Conservation (phyloP, 2,113 vertebrate genomes). For the Aptenodytes forsteri region DNA sequence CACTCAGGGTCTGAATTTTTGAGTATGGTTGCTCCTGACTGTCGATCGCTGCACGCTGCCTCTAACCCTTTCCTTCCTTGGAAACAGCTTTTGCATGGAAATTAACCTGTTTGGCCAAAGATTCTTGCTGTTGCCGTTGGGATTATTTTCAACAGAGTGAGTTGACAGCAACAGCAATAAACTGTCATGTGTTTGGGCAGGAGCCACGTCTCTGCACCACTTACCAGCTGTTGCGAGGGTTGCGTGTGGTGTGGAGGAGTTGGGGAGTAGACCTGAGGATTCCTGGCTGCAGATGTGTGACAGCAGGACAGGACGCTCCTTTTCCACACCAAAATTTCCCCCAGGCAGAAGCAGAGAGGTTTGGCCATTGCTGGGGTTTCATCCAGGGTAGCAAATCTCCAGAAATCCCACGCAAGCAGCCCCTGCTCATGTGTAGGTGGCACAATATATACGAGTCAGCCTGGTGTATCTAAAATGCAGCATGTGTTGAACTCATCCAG, state of each 20-base stretch:
- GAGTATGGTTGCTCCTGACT: rapidly evolving
- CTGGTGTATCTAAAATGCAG: background rate
- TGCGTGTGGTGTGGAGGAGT: background rate
- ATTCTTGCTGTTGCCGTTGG: background rate
- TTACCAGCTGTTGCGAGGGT: background rate
- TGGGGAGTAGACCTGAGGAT: background rate
- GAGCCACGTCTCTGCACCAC: background rate
- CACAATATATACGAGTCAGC: background rate
- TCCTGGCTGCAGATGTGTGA: background rate
- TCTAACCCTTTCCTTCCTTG: background rate
- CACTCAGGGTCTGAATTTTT: background rate
- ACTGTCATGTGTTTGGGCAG: background rate
- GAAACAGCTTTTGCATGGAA: background rate
- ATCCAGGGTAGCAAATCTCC: background rate
- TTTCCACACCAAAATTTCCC: background rate
- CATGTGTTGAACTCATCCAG: background rate
- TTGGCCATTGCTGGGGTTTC: background rate
- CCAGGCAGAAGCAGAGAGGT: background rate
- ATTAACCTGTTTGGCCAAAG: background rate
- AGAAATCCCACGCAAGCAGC: background rate
- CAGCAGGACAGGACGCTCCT: background rate
- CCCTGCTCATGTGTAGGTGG: background rate
- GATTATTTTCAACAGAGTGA: background rate
- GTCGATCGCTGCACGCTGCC: rapidly evolving
- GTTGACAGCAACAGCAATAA: slow-evolving; percentile 6